Conservation (phyloP, 1,140 invertebrate species). For the Papilio xuthus region DNA sequence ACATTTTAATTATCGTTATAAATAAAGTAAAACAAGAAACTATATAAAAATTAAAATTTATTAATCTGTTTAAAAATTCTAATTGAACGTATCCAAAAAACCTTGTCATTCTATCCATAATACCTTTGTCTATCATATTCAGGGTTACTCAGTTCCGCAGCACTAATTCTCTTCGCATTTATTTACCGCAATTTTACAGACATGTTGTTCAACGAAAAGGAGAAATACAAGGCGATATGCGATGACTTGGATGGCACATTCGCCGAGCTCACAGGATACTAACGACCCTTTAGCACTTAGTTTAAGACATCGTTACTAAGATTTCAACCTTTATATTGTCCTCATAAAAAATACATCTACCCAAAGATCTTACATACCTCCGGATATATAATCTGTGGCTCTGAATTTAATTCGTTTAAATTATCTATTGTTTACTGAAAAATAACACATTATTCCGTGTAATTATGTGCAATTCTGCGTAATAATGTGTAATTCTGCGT, state of each 20-base stretch:
- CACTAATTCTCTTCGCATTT: conserved; percentile 49
- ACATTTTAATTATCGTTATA: not conserved
- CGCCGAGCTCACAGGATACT: conserved; percentile 92
- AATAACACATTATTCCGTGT: no score
- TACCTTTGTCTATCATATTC: not conserved
- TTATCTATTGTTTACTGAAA: no score
- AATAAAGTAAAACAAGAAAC: not conserved
- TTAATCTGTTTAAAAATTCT: conserved; percentile 5
- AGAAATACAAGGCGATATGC: conserved; percentile 97
- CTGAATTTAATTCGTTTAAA: not conserved
- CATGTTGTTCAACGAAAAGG: conserved; percentile 92
- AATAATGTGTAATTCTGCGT: no score
- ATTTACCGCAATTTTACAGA: conserved; percentile 76
- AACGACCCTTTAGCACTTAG: conserved; percentile 80
- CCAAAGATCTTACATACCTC: not conserved
- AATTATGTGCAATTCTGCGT: no score
- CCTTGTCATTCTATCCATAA: conserved; percentile 13
- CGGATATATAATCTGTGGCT: not conserved
- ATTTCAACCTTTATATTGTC: conserved; percentile 43
- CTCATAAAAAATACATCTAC: conserved; percentile 37
- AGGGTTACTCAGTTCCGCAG: not conserved
- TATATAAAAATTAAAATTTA: not conserved
- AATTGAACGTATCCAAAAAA: not conserved
- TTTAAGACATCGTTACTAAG: conserved; percentile 71
- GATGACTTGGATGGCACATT: conserved; percentile 99